These are phyloP conservation scores for Drosophila melanogaster DNA, from an alignment of 1,140 invertebrate species.

Conservation along the genomic window DNA sequence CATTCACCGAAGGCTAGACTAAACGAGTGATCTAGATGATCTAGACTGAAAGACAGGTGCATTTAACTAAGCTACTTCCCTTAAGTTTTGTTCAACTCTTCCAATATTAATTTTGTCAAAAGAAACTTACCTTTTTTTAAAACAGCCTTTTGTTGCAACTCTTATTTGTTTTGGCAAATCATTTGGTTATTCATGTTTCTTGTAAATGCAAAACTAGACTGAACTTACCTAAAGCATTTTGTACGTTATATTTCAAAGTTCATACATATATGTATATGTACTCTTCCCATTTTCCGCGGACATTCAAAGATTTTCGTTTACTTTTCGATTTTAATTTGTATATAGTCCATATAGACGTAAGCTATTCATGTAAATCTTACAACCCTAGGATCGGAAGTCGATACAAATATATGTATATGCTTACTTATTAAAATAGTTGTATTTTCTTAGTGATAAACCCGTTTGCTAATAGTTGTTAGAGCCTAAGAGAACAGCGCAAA, in stretches of 20 bases:
- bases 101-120: no score
- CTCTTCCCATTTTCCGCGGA: slow-evolving; percentile 17
- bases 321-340: slow-evolving; percentile 43
- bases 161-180: background rate
- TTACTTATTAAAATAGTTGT: slow-evolving; percentile 33
- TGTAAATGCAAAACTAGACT: slow-evolving; percentile 1
- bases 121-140: background rate
- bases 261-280: background rate
- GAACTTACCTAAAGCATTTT: background rate
- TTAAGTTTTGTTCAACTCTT: background rate
- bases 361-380: slow-evolving; percentile 57
- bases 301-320: slow-evolving; percentile 11
- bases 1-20: slow-evolving; percentile 1
- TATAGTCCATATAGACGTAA: slow-evolving; percentile 33
- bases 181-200: background rate
- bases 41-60: slow-evolving; percentile 20
- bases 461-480: slow-evolving; percentile 50
- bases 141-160: background rate
- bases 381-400: slow-evolving; percentile 26
- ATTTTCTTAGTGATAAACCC: slow-evolving; percentile 33
- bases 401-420: slow-evolving; percentile 20
- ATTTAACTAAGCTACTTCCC: slow-evolving; percentile 3
- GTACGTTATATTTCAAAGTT: background rate
- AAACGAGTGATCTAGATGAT: slow-evolving; percentile 1
- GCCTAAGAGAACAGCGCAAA: slow-evolving; percentile 16